Base-by-base conservation (phyloP, 1,140 invertebrate species). In the Rhizoglyphus robini region DNA sequence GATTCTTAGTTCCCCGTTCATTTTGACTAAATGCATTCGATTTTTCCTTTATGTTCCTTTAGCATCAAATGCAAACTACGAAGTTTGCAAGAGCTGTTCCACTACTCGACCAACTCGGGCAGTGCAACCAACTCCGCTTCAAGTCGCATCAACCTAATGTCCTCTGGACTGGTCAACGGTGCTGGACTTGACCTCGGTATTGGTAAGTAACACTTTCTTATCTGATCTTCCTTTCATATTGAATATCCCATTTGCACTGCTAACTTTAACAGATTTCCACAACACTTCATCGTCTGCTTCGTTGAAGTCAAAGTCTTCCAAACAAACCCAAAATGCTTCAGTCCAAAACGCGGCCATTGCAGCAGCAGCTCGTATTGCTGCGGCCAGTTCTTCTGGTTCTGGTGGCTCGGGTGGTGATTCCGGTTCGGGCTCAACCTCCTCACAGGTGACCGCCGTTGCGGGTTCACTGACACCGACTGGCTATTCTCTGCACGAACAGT, bases 1-100 rank as follows among this genome's bases (percentile, higher is more conserved):
- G 27, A 60, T 23, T 20, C 25, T 38, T 60, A 2, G 15, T 60
- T 60, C 36, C 36, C 13, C 23, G 13, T 20, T 51, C 23, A 4
- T 51, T 49, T n/a, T n/a, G n/a, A n/a, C n/a, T n/a, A n/a, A 2
- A 51, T 51, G 15, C 2, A n/a, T 3, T 3, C 23, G 18, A 51
- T 51, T 4, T 20, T 51, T 51, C 29, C 29, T 20, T 51, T 8
- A 11, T 51, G 13, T n/a, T n/a, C n/a, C n/a, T n/a, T n/a, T 60
- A 60, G 58, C 29, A 60, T 60, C 13, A 60, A 60, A 46, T 60
- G 58, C 29, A 60, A 60, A 46, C 15, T 29, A 46, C 3, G 58
- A 38, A 38, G 32, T 60, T 15, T 60, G 25, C 15, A 60, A n/a
- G 58, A 60, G 27, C 15, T 60, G 11, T 60, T 30, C 8, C 8